A percentile compares a stretch with the other conserved stretches of the same genome.
phyloP scores from a whole-genome alignment of 2,113 vertebrate species.

The Indicator indicator region DNA sequence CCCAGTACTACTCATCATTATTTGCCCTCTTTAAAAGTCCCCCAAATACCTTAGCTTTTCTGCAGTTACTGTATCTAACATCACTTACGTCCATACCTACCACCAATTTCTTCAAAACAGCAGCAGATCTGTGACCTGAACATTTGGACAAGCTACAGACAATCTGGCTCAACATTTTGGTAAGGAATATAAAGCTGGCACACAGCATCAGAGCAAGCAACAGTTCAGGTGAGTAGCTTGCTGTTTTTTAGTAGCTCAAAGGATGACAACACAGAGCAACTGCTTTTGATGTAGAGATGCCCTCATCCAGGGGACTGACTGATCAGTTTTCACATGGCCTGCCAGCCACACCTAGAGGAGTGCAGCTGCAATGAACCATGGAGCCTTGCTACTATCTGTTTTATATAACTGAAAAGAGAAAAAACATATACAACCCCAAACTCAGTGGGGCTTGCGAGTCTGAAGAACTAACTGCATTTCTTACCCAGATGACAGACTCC shows the following conservation, averaged over 20 bases:
- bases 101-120: background rate
- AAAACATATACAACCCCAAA: background rate
- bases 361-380: background rate
- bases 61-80: background rate
- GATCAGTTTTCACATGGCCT: accelerated
- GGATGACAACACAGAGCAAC: background rate
- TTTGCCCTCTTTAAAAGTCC: background rate
- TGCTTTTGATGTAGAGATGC: background rate
- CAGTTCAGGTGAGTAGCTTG: background rate
- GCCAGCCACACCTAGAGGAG: background rate
- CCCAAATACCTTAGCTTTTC: background rate
- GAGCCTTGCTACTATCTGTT: background rate
- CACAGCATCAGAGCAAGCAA: background rate
- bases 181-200: background rate
- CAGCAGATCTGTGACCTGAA: background rate
- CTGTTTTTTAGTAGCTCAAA: background rate
- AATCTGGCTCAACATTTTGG: background rate
- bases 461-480: background rate
- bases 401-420: background rate
- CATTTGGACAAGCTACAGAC: background rate
- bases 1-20: background rate
- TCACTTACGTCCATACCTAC: background rate
- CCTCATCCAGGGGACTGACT: background rate
- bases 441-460: background rate
- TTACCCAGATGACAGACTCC: background rate